These are phyloP conservation scores for Drosophila stalkeri DNA, from an alignment of 2,888 invertebrate species.

Conservation along the genomic window DNA sequence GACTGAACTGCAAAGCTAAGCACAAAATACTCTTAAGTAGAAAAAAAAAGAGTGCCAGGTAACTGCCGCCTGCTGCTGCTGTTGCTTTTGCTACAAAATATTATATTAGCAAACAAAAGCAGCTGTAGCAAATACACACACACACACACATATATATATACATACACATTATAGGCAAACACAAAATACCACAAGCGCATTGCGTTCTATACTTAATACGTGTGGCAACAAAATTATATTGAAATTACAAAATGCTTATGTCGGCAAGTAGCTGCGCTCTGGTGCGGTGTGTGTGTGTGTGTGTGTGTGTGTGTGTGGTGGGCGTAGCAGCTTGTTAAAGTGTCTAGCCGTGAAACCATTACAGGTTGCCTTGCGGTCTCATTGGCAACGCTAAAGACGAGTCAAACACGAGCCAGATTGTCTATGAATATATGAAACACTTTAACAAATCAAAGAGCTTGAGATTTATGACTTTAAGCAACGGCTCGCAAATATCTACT, in stretches of 20 bases:
- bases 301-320: conserved; percentile 2
- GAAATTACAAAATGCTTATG: conserved; percentile 68
- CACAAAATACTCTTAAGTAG: conserved; percentile 42
- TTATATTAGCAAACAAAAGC: conserved; percentile 77
- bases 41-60: conserved; percentile 37
- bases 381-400: conserved; percentile 2
- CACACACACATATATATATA: not conserved
- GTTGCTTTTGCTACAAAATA: conserved; percentile 53
- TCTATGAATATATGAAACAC: not conserved
- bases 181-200: conserved; percentile 60
- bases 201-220: conserved; percentile 68
- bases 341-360: conserved; percentile 54
- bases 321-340: conserved; percentile 21
- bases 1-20: conserved; percentile 66
- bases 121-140: conserved; percentile 56
- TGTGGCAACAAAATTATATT: conserved; percentile 68
- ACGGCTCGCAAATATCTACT: too few species aligned
- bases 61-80: conserved; percentile 9
- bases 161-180: conserved; percentile 22
- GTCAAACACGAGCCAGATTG: conserved; percentile 4
- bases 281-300: not conserved
- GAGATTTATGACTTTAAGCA: too few species aligned
- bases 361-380: conserved; percentile 16
- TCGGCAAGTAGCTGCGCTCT: conserved; percentile 16
- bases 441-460: not conserved